Evolutionary conservation across 64 coral and sea anemone genomes (phyloP).

Genomic region (Porites lutea): DNA sequence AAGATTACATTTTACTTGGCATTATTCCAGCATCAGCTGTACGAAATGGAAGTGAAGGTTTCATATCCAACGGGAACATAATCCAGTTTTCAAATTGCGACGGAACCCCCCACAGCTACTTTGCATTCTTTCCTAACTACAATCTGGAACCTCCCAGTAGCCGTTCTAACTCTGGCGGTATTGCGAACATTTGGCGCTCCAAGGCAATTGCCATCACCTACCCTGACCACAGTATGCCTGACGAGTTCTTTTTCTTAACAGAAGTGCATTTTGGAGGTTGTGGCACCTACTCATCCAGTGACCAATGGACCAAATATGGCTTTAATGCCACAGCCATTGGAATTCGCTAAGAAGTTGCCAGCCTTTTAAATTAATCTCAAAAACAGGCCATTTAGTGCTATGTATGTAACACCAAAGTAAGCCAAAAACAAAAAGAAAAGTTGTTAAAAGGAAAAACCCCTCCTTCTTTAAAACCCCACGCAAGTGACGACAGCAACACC

Average conservation of each 20-base stretch:
- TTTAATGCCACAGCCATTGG: constrained; percentile 62
- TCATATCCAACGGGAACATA: no score
- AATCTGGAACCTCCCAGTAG: not conserved
- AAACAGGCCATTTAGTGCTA: no score
- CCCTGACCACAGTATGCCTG: constrained; percentile 2
- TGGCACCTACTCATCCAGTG: constrained; percentile 62
- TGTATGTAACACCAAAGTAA: no score
- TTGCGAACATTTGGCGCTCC: constrained; percentile 25
- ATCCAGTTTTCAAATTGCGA: no score
- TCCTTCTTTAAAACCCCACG: no score
- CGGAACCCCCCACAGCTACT: not conserved
- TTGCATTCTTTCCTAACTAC: constrained; percentile 53
- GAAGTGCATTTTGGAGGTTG: constrained; percentile 77
- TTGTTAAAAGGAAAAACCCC: no score
- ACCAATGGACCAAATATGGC: constrained; percentile 35
- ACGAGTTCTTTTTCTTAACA: constrained; percentile 30
- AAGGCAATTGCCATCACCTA: not conserved
- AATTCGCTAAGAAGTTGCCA: constrained; percentile 3
- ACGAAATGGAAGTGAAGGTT: no score
- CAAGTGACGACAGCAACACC: no score
- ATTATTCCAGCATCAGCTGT: not conserved
- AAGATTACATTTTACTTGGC: not conserved
- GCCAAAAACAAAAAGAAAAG: no score
- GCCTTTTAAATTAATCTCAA: no score
- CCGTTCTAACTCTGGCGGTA: no score